Conservation (phyloP, 1,140 invertebrate genomes). For the Drosophila rhopaloa region DNA sequence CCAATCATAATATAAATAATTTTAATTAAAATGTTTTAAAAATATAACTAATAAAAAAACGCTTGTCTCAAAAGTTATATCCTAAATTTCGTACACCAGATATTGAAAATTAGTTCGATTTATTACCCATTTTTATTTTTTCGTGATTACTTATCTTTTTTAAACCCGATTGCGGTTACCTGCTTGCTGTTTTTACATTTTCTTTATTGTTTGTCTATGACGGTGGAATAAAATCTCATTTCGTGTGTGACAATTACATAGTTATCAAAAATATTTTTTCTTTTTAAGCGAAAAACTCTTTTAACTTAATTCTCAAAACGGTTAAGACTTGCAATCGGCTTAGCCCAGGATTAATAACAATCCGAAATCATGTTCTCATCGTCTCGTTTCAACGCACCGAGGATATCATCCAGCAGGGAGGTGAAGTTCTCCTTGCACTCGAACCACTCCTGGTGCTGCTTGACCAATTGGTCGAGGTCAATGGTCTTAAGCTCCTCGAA, state of each 20-base stretch:
- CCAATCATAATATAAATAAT: no score
- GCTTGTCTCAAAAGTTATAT: no score
- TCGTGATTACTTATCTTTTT: background rate
- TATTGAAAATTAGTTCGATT: no score
- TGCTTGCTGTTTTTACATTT: background rate
- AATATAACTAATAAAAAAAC: background rate
- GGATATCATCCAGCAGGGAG: constrained; percentile 88
- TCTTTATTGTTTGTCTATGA: constrained; percentile 10
- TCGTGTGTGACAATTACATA: constrained; percentile 17
- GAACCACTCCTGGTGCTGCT: constrained; percentile 87
- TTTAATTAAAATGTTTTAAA: no score
- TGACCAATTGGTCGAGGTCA: constrained; percentile 86
- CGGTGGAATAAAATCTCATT: constrained; percentile 34
- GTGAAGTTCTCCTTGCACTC: constrained; percentile 86
- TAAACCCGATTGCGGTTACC: no score
- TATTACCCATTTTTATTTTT: background rate
- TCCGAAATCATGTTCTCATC: constrained; percentile 87
- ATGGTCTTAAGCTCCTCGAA: constrained; percentile 85
- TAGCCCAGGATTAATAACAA: constrained; percentile 86
- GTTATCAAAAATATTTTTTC: constrained; percentile 42
- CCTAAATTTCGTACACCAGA: no score
- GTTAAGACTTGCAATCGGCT: constrained; percentile 6
- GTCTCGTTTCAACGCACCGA: constrained; percentile 86
- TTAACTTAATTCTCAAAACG: constrained; percentile 27
- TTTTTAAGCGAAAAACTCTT: constrained; percentile 33